Percentiles rank a stretch among this genome's conserved stretches.
phyloP scores from a whole-genome alignment of 2,797 vertebrate species.

The Eulemur rubriventer region DNA sequence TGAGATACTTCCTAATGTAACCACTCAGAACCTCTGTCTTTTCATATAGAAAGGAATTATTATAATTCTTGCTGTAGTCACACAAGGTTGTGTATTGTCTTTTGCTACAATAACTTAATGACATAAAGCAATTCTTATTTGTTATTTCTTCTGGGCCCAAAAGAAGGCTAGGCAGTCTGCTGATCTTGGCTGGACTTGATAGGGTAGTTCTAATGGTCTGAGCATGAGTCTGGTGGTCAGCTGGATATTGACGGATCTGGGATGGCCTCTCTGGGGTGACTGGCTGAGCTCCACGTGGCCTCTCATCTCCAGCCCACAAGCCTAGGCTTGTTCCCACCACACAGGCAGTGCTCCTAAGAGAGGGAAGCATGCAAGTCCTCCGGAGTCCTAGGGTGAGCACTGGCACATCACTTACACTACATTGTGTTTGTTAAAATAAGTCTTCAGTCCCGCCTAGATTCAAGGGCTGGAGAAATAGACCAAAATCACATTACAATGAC shows the following conservation, averaged over 20 bases:
- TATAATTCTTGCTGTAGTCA: neutral
- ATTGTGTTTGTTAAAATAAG: constrained; percentile 1
- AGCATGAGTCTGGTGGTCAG: neutral
- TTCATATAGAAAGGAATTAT: constrained; percentile 8
- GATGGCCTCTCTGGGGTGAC: neutral
- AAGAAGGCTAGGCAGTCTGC: neutral
- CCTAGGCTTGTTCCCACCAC: neutral
- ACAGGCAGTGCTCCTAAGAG: neutral
- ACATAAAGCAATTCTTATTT: neutral
- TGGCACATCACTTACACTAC: neutral
- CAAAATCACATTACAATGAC: neutral
- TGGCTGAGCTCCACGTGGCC: neutral
- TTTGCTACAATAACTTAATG: neutral
- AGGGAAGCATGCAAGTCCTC: neutral
- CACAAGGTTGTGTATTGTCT: neutral
- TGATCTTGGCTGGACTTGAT: neutral
- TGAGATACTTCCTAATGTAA: neutral
- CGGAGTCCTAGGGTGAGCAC: neutral
- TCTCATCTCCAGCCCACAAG: neutral
- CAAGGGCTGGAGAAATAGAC: neutral
- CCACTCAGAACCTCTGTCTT: neutral
- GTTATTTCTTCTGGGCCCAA: neutral
- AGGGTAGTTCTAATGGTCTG: neutral
- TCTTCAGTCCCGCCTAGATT: neutral
- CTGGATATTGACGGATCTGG: neutral